phyloP scores from a whole-genome alignment of 2,888 invertebrate species.

The Trichopria drosophilae region DNA sequence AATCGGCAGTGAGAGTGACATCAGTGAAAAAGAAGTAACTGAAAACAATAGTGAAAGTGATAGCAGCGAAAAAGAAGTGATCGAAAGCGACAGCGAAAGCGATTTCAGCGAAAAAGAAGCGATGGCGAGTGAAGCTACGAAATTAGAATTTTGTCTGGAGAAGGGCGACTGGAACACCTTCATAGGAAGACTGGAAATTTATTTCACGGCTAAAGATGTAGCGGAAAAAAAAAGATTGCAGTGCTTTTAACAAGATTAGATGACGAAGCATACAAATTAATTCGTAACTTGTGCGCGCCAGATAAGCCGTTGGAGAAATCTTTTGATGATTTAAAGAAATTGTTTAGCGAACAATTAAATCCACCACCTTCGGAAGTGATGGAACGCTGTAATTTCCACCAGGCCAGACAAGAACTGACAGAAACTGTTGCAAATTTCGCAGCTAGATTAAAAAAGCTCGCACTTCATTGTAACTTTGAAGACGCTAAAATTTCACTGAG shows the following conservation, averaged over 20 bases:
- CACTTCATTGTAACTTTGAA: neutral
- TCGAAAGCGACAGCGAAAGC: neutral
- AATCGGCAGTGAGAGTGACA: too few relatives aligned
- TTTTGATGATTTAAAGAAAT: conserved; percentile 24
- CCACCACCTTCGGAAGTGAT: conserved; percentile 28
- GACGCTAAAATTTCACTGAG: neutral
- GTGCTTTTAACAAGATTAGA: conserved; percentile 23
- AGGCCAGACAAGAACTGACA: conserved; percentile 2
- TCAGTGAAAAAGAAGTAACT: neutral
- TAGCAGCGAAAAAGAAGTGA: neutral
- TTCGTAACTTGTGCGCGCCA: conserved; percentile 29
- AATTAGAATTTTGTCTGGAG: conserved; percentile 5
- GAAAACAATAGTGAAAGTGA: neutral
- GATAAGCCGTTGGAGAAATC: conserved; percentile 22
- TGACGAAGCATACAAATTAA: conserved; percentile 22
- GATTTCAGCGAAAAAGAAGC: neutral
- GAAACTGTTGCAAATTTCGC: conserved; percentile 6
- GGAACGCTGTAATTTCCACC: conserved; percentile 22
- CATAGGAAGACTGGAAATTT: conserved; percentile 26
- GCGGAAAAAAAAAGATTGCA: conserved; percentile 23
- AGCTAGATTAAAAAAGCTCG: conserved; percentile 47
- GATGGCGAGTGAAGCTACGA: neutral
- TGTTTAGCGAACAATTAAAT: conserved; percentile 26
- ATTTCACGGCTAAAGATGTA: conserved; percentile 32
- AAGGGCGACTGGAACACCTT: conserved; percentile 23